Base-by-base conservation (phyloP, 2,797 vertebrate genomes). In the Pampus argenteus region DNA sequence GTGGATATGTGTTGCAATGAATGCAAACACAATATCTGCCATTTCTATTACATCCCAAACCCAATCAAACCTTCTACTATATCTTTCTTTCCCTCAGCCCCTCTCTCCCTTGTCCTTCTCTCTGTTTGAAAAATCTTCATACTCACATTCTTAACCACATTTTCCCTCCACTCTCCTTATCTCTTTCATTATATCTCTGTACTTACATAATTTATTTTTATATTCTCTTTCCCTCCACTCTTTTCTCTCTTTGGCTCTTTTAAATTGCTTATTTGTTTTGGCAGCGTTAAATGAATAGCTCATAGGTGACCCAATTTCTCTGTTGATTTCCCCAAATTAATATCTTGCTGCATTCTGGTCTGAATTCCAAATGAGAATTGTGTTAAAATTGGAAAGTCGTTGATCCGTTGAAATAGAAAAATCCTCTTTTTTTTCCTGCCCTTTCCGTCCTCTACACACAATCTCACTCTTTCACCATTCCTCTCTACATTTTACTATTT, bases 271-370 rank as follows among this genome's bases (percentile, higher is more conserved):
- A 87, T 91, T 88, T 88, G 72, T 89, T 91, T 90, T 84, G 73
- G 50, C 42, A 26, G 67, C 74, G 54, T 85, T 74, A 87, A 88
- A 83, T 89, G 73, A 90, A 83, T 78, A 70, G 70, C 82, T 88
- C 81, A 87, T 77, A 88, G 84, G 88, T 89, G 90, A 88, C 90
- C 84, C 77, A 86, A 82, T 91, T 92, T 90, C 74, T 89, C 80
- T 72, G 70, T 72, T 86, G 84, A 89, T 90, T 90, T 89, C 74
- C 78, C 71, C 67, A 87, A 89, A 91, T 88, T 81, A 91, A 90
- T 88, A 88, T 88, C 63, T 71, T 64, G 72, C 74, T 63, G 75
- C 78, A 78, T 85, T 86, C 73, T n/a, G 20, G 47, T 76, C 69
- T 89, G 86, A 88, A 88, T 90, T 89, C 73, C 79, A 89, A 90